Evolutionary conservation across 1,140 invertebrate genomes (phyloP).

Genomic region (Pseudoatta argentina): DNA sequence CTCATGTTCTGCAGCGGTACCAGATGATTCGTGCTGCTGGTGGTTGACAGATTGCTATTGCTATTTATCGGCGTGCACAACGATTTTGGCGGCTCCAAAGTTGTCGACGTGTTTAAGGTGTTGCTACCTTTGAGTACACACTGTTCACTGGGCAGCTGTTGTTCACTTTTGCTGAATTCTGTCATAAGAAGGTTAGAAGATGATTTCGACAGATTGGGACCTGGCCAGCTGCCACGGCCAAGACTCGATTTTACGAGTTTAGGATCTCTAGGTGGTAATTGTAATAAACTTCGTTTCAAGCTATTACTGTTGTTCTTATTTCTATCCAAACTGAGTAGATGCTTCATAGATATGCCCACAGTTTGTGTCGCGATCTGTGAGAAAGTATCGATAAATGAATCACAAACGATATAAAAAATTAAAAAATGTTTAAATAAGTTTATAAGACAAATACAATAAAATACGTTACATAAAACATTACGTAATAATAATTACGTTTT

Average conservation of each 20-base stretch:
- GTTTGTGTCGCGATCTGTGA: conserved; percentile 66
- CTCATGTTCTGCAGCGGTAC: conserved; percentile 80
- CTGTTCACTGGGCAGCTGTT: conserved; percentile 88
- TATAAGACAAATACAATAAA: background rate
- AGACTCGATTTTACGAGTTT: conserved; percentile 92
- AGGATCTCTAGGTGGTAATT: conserved; percentile 90
- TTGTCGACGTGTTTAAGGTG: conserved; percentile 80
- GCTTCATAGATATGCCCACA: conserved; percentile 83
- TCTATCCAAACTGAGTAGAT: conserved; percentile 83
- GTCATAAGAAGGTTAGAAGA: conserved; percentile 87
- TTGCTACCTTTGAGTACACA: conserved; percentile 82
- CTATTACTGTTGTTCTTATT: conserved; percentile 82
- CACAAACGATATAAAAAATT: background rate
- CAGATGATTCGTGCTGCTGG: conserved; percentile 82
- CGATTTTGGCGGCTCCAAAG: conserved; percentile 77
- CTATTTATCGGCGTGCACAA: conserved; percentile 61
- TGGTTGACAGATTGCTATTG: conserved; percentile 80
- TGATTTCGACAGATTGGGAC: conserved; percentile 89
- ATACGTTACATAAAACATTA: background rate
- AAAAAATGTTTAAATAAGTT: background rate
- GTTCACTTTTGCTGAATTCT: conserved; percentile 94
- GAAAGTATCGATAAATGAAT: background rate
- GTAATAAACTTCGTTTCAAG: conserved; percentile 88
- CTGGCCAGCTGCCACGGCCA: conserved; percentile 93
- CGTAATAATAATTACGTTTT: conserved; percentile 75